Conservation (phyloP, 2,113 vertebrate genomes). For the Cavia porcellus region DNA sequence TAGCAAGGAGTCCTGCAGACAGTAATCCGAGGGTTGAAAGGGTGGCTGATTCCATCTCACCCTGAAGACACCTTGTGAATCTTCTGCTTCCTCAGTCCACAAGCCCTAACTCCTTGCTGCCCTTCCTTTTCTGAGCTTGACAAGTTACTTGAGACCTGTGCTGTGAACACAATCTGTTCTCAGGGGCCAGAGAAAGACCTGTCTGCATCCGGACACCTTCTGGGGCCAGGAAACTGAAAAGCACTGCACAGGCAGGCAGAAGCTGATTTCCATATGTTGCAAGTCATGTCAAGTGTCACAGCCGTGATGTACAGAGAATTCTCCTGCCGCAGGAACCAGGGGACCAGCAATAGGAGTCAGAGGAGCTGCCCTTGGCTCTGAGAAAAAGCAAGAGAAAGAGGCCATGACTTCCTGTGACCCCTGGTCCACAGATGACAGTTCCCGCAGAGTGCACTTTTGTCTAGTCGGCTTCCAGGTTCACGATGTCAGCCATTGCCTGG, state of each 20-base stretch:
- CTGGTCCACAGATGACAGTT: constrained; percentile 33
- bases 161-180: neutral
- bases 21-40: neutral
- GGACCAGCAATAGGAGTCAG: neutral
- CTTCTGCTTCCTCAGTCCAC: neutral
- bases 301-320: neutral
- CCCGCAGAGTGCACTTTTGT: neutral
- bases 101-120: neutral
- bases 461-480: neutral
- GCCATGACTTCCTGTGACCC: constrained; percentile 24
- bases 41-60: neutral
- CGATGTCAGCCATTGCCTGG: neutral
- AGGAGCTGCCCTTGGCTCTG: constrained; percentile 17
- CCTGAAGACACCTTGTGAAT: neutral
- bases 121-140: constrained; percentile 5
- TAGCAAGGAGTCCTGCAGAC: neutral
- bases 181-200: constrained; percentile 24
- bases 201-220: constrained; percentile 62
- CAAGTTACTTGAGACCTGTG: constrained; percentile 70
- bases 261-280: constrained; percentile 74
- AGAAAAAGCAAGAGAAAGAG: constrained; percentile 31
- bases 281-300: constrained; percentile 69
- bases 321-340: neutral
- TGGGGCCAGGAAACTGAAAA: constrained; percentile 62
- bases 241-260: neutral